Evolutionary conservation across 1,140 invertebrate genomes (phyloP).

Genomic region (Orius insidiosus): DNA sequence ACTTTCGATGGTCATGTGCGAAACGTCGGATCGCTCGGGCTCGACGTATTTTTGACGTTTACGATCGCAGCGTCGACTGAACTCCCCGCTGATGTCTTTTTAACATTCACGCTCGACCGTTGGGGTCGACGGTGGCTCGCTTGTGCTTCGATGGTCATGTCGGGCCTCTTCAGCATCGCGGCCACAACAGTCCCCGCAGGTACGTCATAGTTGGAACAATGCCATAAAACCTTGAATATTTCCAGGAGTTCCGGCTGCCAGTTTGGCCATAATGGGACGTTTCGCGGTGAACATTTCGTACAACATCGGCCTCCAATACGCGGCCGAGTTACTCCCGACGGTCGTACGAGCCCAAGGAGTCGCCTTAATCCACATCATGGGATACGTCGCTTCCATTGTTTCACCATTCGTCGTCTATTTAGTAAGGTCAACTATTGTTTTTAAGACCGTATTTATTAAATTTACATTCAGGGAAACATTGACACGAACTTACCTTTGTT

Average conservation of each 20-base stretch:
- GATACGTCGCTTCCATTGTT: conserved; percentile 63
- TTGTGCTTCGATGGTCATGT: conserved; percentile 56
- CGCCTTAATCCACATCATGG: conserved; percentile 67
- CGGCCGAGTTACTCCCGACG: conserved; percentile 69
- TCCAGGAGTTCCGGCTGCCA: conserved; percentile 44
- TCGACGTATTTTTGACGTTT: conserved; percentile 68
- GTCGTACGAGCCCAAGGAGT: conserved; percentile 70
- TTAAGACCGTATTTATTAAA: not conserved
- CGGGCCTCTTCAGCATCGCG: conserved; percentile 61
- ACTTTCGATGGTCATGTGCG: conserved; percentile 75
- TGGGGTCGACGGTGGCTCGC: conserved; percentile 72
- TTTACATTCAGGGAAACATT: conserved; percentile 36
- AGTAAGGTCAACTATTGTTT: conserved; percentile 30
- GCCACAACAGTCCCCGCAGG: conserved; percentile 49
- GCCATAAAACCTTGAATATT: conserved; percentile 12
- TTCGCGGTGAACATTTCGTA: conserved; percentile 75
- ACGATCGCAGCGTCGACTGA: conserved; percentile 66
- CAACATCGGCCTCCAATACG: conserved; percentile 77
- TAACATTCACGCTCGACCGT: conserved; percentile 58
- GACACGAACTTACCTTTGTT: conserved; percentile 49
- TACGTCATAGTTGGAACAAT: conserved; percentile 24
- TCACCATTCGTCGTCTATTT: conserved; percentile 69
- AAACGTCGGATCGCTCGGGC: conserved; percentile 59
- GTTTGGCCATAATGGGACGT: conserved; percentile 55
- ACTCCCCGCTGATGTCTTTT: conserved; percentile 62